Evolutionary conservation across 2,888 invertebrate species (phyloP).

Genomic region (Calameuta pallipes): DNA sequence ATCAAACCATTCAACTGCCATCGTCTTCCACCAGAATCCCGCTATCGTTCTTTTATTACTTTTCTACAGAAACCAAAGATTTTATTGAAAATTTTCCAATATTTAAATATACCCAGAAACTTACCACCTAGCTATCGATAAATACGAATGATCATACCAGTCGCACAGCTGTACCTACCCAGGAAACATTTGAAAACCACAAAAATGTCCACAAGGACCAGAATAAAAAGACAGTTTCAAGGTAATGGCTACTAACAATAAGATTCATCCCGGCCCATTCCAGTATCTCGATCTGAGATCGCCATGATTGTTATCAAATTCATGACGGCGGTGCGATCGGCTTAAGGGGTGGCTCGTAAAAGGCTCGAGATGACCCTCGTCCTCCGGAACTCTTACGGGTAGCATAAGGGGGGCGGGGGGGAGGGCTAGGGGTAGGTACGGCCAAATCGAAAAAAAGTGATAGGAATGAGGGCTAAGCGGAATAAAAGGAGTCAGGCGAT

Average conservation of each 20-base stretch:
- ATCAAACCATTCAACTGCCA: not conserved
- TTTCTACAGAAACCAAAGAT: not conserved
- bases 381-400: not conserved
- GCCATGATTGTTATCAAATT: not conserved
- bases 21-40: not conserved
- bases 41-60: not conserved
- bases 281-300: slow-evolving; percentile 7
- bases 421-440: not conserved
- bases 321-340: not conserved
- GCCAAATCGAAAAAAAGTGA: not conserved
- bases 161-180: not conserved
- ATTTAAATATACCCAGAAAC: not conserved
- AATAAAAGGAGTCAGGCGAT: not conserved
- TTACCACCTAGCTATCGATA: not conserved
- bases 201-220: not conserved
- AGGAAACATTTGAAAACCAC: not conserved
- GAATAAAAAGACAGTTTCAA: not conserved
- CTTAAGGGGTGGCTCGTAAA: not conserved
- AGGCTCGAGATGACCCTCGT: not conserved
- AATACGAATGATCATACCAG: not conserved
- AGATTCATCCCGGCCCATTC: not conserved
- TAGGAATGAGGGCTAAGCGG: not conserved
- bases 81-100: not conserved
- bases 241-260: not conserved
- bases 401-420: not conserved